Base-by-base conservation (phyloP, 2,888 invertebrate species). In the Lithophane ornitopus region DNA sequence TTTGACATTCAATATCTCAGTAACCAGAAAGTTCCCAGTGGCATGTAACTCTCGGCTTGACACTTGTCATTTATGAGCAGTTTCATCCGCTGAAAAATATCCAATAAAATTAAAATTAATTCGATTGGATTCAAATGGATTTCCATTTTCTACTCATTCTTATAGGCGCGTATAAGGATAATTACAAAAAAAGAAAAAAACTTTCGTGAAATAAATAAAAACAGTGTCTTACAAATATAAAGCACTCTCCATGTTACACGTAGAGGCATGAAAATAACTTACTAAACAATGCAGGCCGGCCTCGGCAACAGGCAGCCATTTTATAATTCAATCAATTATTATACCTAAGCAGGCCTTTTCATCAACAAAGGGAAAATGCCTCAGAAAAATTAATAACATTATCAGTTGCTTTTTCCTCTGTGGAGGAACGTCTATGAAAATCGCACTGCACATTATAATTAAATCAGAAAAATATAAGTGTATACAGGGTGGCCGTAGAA, bases 321-420 rank as follows among this genome's bases (percentile, higher is more conserved):
- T 73, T 72, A 28, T 41, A 73, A 72, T 59, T 16, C 22, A 12
- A 46, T 70, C 14, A 58, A 70, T 70, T 56, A 34, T 34, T 41
- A 39, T 44, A 34, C n/a, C 28, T 39, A 44, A 34, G 44, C 56
- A 49, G 39, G 41, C 3, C 22, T 41, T 28, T 68, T 28, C 28
- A 28, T 12, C 2, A 39, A 22, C 41, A 71, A 68, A 68, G 28
- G 12, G 14, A 72, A 69, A 69, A 69, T 28, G 41, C 4, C 4
- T 2, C 26, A 63, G 22, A 65, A 22, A 70, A 49, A 44, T 16
- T 9, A 26, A 68, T 26, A 26, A 39, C n/a, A 56, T 19, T 41
- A 67, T 22, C 22, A 41, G 16, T 44, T 52, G 19, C 7, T 14
- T 69, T 56, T 56, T 54, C 3, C 19, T 54, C 44, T 9, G 6